These are phyloP conservation scores for Microchrysa polita DNA, from an alignment of 2,888 invertebrate species.

Conservation along the genomic window DNA sequence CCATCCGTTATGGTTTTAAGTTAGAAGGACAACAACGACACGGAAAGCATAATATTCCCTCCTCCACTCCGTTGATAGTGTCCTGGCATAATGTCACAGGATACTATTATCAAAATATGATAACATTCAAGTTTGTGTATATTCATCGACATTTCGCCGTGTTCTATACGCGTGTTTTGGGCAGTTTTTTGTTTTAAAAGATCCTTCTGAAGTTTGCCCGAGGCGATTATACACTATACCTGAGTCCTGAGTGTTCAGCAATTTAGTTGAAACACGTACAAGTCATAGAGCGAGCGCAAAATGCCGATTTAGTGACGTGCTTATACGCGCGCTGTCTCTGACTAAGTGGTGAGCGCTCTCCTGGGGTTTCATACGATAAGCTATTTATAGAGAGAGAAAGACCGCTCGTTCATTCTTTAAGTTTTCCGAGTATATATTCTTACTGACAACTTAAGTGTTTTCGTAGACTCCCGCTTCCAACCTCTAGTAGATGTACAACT, in stretches of 20 bases:
- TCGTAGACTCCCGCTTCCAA: slow-evolving; percentile 9
- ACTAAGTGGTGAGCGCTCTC: slow-evolving; percentile 18
- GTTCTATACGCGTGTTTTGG: neutral
- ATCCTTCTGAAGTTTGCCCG: too few species aligned
- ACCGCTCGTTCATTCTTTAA: slow-evolving; percentile 26
- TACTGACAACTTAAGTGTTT: slow-evolving; percentile 41
- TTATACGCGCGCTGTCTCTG: neutral
- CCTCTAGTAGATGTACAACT: too few species aligned
- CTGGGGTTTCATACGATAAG: slow-evolving; percentile 14
- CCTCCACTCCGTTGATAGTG: too few species aligned
- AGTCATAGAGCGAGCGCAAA: neutral
- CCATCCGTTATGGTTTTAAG: too few species aligned
- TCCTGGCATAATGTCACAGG: too few species aligned
- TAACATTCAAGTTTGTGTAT: neutral
- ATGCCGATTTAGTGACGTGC: neutral
- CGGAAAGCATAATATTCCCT: neutral
- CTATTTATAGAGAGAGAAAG: slow-evolving; percentile 42
- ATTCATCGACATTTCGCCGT: neutral
- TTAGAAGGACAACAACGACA: neutral
- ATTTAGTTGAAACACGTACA: too few species aligned
- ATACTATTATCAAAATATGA: neutral
- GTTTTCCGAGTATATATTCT: slow-evolving; percentile 20
- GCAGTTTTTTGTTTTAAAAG: slow-evolving; percentile 3
- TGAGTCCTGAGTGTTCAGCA: too few species aligned
- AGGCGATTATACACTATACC: too few species aligned